Evolutionary conservation across 2,888 invertebrate species (phyloP).

Genomic region (Drosophila formosana): DNA sequence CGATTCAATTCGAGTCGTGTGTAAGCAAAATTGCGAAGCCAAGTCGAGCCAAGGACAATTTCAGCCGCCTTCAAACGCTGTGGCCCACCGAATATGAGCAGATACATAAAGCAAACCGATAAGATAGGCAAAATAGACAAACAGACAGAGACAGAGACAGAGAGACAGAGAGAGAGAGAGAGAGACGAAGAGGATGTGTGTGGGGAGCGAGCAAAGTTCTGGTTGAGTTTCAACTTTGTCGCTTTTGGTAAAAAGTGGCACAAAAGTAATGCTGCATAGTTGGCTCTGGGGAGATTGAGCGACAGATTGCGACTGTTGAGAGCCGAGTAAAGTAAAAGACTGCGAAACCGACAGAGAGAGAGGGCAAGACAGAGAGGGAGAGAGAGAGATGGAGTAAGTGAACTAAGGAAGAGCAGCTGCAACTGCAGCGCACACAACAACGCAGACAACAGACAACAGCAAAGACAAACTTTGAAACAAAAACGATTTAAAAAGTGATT

Average conservation of each 20-base stretch:
- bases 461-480: conserved; percentile 69
- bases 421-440: conserved; percentile 34
- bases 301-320: conserved; percentile 66
- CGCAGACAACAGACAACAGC: conserved; percentile 4
- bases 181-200: conserved; percentile 10
- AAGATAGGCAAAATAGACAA: conserved; percentile 43
- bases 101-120: conserved; percentile 46
- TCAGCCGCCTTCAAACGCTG: conserved; percentile 31
- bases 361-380: not conserved
- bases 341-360: not conserved
- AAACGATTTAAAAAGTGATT: conserved; percentile 77
- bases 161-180: not conserved
- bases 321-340: conserved; percentile 6
- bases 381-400: not conserved
- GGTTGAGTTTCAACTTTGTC: conserved; percentile 72
- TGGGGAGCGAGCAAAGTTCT: conserved; percentile 50
- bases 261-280: conserved; percentile 68
- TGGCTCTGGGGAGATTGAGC: conserved; percentile 71
- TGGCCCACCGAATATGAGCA: conserved; percentile 54
- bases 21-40: conserved; percentile 67
- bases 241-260: conserved; percentile 66
- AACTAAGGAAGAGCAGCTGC: conserved; percentile 3
- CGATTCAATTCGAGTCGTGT: conserved; percentile 62
- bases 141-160: not conserved
- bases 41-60: conserved; percentile 63